These are phyloP conservation scores for Nomada goodeniana DNA, from an alignment of 2,888 invertebrate species.

Conservation along the genomic window DNA sequence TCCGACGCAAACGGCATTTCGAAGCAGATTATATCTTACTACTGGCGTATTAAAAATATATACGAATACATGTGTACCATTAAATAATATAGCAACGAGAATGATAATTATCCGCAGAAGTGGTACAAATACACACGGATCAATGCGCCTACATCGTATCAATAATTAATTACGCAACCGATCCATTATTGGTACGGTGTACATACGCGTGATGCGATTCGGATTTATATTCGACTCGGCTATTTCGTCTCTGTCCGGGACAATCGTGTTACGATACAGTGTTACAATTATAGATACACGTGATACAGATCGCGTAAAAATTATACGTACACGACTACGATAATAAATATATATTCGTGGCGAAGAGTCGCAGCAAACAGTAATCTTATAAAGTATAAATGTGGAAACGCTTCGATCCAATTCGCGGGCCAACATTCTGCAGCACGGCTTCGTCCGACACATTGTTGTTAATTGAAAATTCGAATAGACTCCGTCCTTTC, in stretches of 20 bases:
- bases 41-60: slow-evolving; percentile 48
- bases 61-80: slow-evolving; percentile 10
- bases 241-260: slow-evolving; percentile 16
- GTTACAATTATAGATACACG: slow-evolving; percentile 47
- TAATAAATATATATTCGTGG: slow-evolving; percentile 47
- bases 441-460: not conserved
- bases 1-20: slow-evolving; percentile 15
- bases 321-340: slow-evolving; percentile 41
- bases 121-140: slow-evolving; percentile 15
- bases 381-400: slow-evolving; percentile 43
- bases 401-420: slow-evolving; percentile 16
- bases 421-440: not conserved
- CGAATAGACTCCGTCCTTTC: too few species aligned
- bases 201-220: not conserved
- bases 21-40: slow-evolving; percentile 18
- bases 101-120: slow-evolving; percentile 26
- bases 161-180: slow-evolving; percentile 20
- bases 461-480: not conserved
- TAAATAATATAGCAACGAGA: slow-evolving; percentile 23
- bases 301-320: slow-evolving; percentile 48
- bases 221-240: slow-evolving; percentile 4
- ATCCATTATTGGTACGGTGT: slow-evolving; percentile 23
- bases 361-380: slow-evolving; percentile 16
- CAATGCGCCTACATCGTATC: slow-evolving; percentile 23
- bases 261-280: slow-evolving; percentile 51